Percentiles rank a stretch among this genome's conserved stretches.
phyloP scores from a whole-genome alignment of 2,888 invertebrate genomes.

The Blera fallax region DNA sequence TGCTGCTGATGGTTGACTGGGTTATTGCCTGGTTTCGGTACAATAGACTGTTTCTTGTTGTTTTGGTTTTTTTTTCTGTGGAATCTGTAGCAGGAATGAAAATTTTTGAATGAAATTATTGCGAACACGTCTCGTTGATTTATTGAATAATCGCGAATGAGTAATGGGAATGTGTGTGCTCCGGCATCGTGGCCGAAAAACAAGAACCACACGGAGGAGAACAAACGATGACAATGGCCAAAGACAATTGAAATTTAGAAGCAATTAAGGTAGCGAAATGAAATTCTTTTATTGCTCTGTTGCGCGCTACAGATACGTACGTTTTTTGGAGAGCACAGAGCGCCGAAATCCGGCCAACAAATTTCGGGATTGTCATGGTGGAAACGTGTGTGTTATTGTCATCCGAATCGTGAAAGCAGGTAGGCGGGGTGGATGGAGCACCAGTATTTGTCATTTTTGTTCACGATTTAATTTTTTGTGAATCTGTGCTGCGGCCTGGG shows the following conservation, averaged over 20 bases:
- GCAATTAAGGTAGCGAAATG: conserved; percentile 71
- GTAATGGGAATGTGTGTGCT: conserved; percentile 60
- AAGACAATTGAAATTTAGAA: conserved; percentile 71
- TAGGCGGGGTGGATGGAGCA: neutral
- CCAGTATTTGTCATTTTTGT: conserved; percentile 47
- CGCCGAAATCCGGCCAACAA: conserved; percentile 29
- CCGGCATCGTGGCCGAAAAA: neutral
- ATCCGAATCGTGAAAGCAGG: conserved; percentile 18
- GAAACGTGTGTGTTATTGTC: conserved; percentile 27
- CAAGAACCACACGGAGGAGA: neutral
- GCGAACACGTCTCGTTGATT: conserved; percentile 72
- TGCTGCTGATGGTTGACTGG: conserved; percentile 49
- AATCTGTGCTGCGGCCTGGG: neutral
- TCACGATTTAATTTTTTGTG: neutral
- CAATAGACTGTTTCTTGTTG: conserved; percentile 53
- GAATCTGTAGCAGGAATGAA: conserved; percentile 58
- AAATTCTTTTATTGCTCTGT: conserved; percentile 54
- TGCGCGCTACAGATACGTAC: conserved; percentile 17
- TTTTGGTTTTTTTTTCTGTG: conserved; percentile 3
- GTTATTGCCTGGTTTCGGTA: conserved; percentile 50
- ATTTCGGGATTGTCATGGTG: conserved; percentile 48
- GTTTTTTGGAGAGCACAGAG: neutral
- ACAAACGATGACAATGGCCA: conserved; percentile 55
- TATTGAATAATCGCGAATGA: conserved; percentile 72
- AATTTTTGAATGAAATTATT: conserved; percentile 72